Percentiles rank a stretch among this genome's conserved stretches.
Evolutionary conservation across 2,888 invertebrate genomes (phyloP).

Genomic region (Phorcus lineatus): DNA sequence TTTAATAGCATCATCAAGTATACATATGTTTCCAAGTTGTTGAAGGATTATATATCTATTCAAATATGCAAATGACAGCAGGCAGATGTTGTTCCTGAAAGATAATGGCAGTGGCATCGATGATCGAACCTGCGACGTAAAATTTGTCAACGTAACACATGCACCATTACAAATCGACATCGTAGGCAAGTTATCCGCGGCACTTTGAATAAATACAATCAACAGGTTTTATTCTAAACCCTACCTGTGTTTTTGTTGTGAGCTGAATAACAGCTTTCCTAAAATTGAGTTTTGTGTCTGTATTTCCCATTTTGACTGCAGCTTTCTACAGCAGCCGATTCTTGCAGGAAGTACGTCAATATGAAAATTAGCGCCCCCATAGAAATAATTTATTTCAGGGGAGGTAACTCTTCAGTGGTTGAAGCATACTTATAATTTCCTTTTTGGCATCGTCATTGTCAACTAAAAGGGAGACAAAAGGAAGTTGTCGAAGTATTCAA

Average conservation of each 20-base stretch:
- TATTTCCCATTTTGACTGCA: constrained; percentile 90
- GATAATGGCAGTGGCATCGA: too few species aligned
- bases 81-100: too few species aligned
- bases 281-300: constrained; percentile 98
- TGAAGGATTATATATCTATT: too few species aligned
- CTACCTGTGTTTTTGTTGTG: constrained; percentile 96
- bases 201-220: background rate
- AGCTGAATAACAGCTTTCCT: constrained; percentile 98
- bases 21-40: too few species aligned
- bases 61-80: too few species aligned
- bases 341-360: constrained; percentile 48
- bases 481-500: too few species aligned
- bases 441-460: too few species aligned
- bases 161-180: background rate
- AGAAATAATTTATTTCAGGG: background rate
- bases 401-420: background rate
- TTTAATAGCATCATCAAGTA: too few species aligned
- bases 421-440: background rate
- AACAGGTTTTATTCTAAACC: background rate
- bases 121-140: background rate
- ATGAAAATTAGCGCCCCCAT: background rate
- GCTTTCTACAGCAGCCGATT: constrained; percentile 22
- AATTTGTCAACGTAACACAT: constrained; percentile 9
- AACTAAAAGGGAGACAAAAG: too few species aligned
- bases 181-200: background rate